Evolutionary conservation across 2,888 invertebrate genomes (phyloP).

Genomic region (Mamestra brassicae): DNA sequence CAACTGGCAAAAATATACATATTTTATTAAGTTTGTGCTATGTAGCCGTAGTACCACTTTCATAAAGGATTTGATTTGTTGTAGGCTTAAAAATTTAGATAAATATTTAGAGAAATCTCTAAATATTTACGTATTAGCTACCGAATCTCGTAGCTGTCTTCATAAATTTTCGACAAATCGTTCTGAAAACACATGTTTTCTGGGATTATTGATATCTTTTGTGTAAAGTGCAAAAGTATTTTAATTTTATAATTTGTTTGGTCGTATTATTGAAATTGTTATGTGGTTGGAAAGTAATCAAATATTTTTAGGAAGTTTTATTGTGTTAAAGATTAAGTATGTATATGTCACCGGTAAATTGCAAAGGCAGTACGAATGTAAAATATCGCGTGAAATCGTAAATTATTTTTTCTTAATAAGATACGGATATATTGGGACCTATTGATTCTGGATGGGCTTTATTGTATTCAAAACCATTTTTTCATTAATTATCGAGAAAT

Average conservation of each 20-base stretch:
- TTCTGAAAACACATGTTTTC: constrained; percentile 53
- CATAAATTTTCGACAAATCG: constrained; percentile 59
- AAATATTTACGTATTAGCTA: constrained; percentile 63
- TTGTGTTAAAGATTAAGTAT: neutral
- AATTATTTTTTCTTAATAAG: no score
- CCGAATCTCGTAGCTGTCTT: constrained; percentile 59
- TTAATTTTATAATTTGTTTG: constrained; percentile 36
- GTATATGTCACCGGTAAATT: no score
- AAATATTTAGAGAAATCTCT: constrained; percentile 55
- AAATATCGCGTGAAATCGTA: no score
- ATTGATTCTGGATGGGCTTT: no score
- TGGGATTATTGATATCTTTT: constrained; percentile 56
- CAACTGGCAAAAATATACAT: constrained; percentile 23
- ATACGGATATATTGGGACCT: no score
- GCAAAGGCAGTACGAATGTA: no score
- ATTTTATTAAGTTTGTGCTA: constrained; percentile 5
- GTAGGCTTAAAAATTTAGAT: constrained; percentile 53
- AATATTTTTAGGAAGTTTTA: constrained; percentile 7
- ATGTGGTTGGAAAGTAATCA: constrained; percentile 20
- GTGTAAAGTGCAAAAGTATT: constrained; percentile 30
- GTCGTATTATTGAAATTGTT: neutral
- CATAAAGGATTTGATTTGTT: constrained; percentile 59
- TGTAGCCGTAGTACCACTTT: constrained; percentile 14
- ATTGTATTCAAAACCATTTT: no score
- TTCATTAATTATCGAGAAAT: no score